Conservation (phyloP, 2,888 invertebrate genomes). For the Drosophila nigricruria region DNA sequence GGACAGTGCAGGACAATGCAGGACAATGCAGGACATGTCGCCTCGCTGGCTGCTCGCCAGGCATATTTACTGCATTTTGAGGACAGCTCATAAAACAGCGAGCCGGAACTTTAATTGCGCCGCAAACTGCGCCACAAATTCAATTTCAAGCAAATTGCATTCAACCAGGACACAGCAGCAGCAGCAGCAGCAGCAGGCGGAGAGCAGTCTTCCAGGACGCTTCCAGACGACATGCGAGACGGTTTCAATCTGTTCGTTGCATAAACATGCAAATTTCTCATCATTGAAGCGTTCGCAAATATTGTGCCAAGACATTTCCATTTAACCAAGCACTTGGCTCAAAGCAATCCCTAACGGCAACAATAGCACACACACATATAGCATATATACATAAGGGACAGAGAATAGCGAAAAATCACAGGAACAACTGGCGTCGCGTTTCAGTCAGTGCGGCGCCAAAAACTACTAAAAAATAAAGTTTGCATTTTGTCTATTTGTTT, state of each 20-base stretch:
- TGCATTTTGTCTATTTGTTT: conserved; percentile 76
- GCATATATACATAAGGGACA: background rate
- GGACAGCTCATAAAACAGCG: conserved; percentile 63
- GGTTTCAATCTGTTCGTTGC: conserved; percentile 44
- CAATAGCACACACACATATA: background rate
- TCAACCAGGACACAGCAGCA: background rate
- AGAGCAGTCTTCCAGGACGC: background rate
- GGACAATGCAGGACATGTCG: conserved; percentile 42
- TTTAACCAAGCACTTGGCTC: conserved; percentile 44
- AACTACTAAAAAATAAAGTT: conserved; percentile 82
- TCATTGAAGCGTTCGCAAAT: conserved; percentile 56
- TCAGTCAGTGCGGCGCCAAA: conserved; percentile 75
- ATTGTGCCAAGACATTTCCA: conserved; percentile 67
- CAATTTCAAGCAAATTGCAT: conserved; percentile 46
- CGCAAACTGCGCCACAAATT: conserved; percentile 65
- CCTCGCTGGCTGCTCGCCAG: conserved; percentile 70
- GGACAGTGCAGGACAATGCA: conserved; percentile 42
- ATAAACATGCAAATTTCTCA: conserved; percentile 70
- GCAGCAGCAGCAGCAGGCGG: background rate
- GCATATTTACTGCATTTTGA: conserved; percentile 67
- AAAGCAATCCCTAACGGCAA: conserved; percentile 21
- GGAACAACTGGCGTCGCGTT: conserved; percentile 33
- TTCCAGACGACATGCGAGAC: conserved; percentile 14
- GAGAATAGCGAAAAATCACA: conserved; percentile 28
- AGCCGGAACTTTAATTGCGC: conserved; percentile 64